Evolutionary conservation across 2,888 invertebrate genomes (phyloP).

Genomic region (Lottia gigantea): DNA sequence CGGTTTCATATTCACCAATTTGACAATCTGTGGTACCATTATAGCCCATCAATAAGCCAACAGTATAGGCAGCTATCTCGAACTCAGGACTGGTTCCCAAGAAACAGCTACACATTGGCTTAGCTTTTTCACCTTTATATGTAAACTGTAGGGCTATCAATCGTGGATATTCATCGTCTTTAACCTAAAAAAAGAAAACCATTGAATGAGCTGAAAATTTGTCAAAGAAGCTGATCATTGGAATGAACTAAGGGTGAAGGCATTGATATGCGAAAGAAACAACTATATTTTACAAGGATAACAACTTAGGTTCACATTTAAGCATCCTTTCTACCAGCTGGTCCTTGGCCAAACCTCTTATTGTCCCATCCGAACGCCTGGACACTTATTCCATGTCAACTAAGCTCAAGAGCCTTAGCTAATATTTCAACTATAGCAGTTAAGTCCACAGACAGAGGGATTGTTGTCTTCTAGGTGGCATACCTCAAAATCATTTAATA

Average conservation of each 20-base stretch:
- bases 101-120: slow-evolving; percentile 65
- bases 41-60: slow-evolving; percentile 48
- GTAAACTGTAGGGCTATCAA: slow-evolving; percentile 66
- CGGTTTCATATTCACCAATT: slow-evolving; percentile 63
- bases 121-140: slow-evolving; percentile 57
- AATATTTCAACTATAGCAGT: too few species aligned
- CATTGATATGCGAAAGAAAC: too few species aligned
- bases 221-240: too few species aligned
- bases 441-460: slow-evolving; percentile 3
- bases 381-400: too few species aligned
- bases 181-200: slow-evolving; percentile 36
- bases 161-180: slow-evolving; percentile 58
- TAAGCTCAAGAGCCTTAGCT: too few species aligned
- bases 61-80: slow-evolving; percentile 66
- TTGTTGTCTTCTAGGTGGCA: not conserved
- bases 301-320: too few species aligned
- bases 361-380: too few species aligned
- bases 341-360: too few species aligned
- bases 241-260: too few species aligned
- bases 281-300: too few species aligned
- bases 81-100: slow-evolving; percentile 68
- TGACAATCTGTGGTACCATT: slow-evolving; percentile 45
- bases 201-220: not conserved
- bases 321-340: too few species aligned
- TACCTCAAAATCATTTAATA: too few species aligned